Evolutionary conservation across 1,140 invertebrate species (phyloP).

Genomic region (Centruroides vittatus): DNA sequence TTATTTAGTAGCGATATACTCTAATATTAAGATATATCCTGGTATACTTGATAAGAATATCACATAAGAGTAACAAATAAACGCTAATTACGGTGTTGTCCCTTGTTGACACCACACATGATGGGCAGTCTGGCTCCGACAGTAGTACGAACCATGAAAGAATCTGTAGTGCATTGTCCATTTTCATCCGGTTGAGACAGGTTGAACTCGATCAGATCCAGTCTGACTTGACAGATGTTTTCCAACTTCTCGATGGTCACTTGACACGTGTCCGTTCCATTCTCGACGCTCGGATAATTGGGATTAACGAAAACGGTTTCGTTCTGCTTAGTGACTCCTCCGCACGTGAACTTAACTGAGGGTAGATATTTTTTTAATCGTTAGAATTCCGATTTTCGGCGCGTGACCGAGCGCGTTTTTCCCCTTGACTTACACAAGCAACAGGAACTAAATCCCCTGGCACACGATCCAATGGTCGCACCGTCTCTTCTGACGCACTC

Average conservation of each 20-base stretch:
- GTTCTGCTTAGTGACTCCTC: conserved; percentile 57
- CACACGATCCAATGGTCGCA: conserved; percentile 44
- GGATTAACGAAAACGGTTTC: conserved; percentile 71
- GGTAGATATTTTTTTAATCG: neutral
- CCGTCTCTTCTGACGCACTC: conserved; percentile 48
- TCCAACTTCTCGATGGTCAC: conserved; percentile 50
- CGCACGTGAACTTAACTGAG: conserved; percentile 47
- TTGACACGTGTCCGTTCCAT: conserved; percentile 48
- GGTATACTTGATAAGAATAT: too few relatives aligned
- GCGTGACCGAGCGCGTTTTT: neutral
- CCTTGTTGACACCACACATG: conserved; percentile 64
- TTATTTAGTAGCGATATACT: too few relatives aligned
- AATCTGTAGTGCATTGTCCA: conserved; percentile 52
- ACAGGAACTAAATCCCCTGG: conserved; percentile 60
- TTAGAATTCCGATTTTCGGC: neutral
- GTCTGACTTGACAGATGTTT: conserved; percentile 56
- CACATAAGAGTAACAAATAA: neutral
- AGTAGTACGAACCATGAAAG: conserved; percentile 48
- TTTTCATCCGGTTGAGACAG: conserved; percentile 53
- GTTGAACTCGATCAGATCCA: conserved; percentile 57
- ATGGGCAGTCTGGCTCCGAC: conserved; percentile 46
- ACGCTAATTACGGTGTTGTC: conserved; percentile 53
- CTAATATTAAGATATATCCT: too few relatives aligned
- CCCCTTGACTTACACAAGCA: conserved; percentile 51
- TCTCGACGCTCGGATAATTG: conserved; percentile 51